Evolutionary conservation across 2,888 invertebrate species (phyloP).

Genomic region (Xestia rhomboidea): DNA sequence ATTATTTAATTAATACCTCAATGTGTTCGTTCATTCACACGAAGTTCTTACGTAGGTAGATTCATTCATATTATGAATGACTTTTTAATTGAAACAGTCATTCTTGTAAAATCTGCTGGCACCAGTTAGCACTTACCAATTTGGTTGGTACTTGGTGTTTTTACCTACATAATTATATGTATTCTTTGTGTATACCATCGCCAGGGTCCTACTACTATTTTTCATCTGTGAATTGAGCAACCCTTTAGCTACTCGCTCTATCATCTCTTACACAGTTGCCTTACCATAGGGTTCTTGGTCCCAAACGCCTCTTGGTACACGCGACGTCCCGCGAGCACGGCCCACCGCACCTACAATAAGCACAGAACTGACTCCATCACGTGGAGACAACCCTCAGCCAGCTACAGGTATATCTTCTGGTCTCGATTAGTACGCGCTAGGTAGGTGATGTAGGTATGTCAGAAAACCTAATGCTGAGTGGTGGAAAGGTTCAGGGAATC

Average conservation of each 20-base stretch:
- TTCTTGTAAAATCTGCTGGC: constrained; percentile 22
- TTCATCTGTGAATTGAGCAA: background rate
- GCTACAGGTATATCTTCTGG: constrained; percentile 40
- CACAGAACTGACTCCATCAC: constrained; percentile 54
- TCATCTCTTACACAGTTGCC: background rate
- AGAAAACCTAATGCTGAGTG: background rate
- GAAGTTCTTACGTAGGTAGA: constrained; percentile 14
- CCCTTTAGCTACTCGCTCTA: background rate
- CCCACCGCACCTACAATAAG: constrained; percentile 8
- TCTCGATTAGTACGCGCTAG: background rate
- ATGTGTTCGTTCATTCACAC: constrained; percentile 33
- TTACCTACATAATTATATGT: background rate
- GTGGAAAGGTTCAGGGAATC: background rate
- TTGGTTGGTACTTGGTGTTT: constrained; percentile 10
- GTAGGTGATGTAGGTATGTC: background rate
- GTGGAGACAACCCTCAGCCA: constrained; percentile 62
- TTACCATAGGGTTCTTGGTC: constrained; percentile 52
- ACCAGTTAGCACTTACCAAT: constrained; percentile 31
- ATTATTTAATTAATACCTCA: constrained; percentile 5
- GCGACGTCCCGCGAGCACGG: constrained; percentile 9
- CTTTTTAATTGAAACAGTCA: constrained; percentile 49
- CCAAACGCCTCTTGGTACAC: constrained; percentile 53
- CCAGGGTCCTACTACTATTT: background rate
- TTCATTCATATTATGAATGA: constrained; percentile 39
- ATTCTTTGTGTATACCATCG: background rate